Percentiles rank a stretch among this genome's conserved stretches.
Conservation (phyloP, 2,113 vertebrate species). For the Odontesthes bonariensis region DNA sequence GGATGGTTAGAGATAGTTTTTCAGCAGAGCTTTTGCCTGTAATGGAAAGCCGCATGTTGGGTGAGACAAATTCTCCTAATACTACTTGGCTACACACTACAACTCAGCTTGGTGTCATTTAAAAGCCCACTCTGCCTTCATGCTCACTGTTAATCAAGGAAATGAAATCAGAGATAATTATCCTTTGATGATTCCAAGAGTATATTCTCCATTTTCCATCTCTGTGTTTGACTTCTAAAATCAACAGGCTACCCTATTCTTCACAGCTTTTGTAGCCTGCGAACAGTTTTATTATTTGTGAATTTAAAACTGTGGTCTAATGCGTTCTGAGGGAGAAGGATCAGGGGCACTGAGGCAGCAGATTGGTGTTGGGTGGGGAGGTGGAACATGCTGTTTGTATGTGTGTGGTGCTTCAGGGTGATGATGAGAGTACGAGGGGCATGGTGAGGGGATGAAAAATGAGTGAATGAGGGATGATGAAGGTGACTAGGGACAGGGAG, state of each 20-base stretch:
- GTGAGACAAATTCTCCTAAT: conserved; percentile 75
- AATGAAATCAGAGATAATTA: conserved; percentile 57
- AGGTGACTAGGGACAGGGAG: conserved; percentile 75
- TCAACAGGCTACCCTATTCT: conserved; percentile 28
- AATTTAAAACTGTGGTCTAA: conserved; percentile 43
- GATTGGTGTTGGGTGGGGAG: conserved; percentile 37
- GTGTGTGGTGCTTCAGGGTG: conserved; percentile 24
- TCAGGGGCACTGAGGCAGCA: conserved; percentile 28
- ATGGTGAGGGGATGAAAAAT: conserved; percentile 65
- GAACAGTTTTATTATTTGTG: conserved; percentile 34
- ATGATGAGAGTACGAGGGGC: conserved; percentile 50
- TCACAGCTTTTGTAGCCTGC: conserved; percentile 16
- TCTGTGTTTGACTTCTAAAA: conserved; percentile 22
- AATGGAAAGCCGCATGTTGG: conserved; percentile 72
- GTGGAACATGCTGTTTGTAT: conserved; percentile 3
- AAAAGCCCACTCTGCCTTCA: conserved; percentile 56
- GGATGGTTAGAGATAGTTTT: conserved; percentile 58
- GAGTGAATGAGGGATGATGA: conserved; percentile 70
- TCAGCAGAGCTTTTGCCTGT: conserved; percentile 74
- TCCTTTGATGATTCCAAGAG: conserved; percentile 8
- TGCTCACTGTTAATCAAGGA: conserved; percentile 64
- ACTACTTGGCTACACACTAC: conserved; percentile 37
- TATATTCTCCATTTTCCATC: conserved; percentile 31
- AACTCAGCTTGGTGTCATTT: conserved; percentile 68
- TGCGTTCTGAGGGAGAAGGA: conserved; percentile 32